phyloP scores from a whole-genome alignment of 1,140 invertebrate genomes.

The Calosoma granatense region DNA sequence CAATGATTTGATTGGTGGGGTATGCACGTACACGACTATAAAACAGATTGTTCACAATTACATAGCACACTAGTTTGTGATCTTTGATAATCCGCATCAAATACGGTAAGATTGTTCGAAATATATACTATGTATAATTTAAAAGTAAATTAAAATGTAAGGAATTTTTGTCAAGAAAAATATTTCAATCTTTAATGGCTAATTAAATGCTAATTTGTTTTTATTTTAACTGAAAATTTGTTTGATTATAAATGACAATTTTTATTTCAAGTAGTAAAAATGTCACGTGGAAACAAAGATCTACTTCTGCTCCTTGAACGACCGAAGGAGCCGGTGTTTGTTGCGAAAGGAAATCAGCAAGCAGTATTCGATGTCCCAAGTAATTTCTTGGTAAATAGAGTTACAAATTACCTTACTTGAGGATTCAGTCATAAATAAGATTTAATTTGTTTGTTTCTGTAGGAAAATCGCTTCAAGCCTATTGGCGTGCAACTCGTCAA shows the following conservation, averaged over 20 bases:
- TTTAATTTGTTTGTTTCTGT: conserved; percentile 13
- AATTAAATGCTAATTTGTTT: too few relatives aligned
- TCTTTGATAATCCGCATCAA: background rate
- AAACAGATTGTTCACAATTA: background rate
- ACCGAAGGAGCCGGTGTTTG: conserved; percentile 35
- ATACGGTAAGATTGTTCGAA: background rate
- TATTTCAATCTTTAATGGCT: too few relatives aligned
- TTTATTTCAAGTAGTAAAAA: background rate
- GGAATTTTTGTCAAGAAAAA: too few relatives aligned
- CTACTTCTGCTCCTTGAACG: conserved; percentile 36
- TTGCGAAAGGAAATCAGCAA: conserved; percentile 22
- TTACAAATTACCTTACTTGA: background rate
- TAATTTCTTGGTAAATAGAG: conserved; percentile 17
- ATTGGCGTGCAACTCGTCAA: conserved; percentile 41
- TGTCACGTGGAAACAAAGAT: conserved; percentile 12
- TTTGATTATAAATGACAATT: too few relatives aligned
- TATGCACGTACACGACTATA: background rate
- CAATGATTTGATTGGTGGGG: background rate
- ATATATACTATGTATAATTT: too few relatives aligned
- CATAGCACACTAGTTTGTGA: background rate
- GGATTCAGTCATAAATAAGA: background rate
- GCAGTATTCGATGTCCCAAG: conserved; percentile 17
- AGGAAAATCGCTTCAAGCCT: conserved; percentile 53
- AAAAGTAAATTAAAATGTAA: too few relatives aligned
- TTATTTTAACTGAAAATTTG: too few relatives aligned